Evolutionary conservation across 2,888 invertebrate genomes (phyloP).

Genomic region (Ceramica pisi): DNA sequence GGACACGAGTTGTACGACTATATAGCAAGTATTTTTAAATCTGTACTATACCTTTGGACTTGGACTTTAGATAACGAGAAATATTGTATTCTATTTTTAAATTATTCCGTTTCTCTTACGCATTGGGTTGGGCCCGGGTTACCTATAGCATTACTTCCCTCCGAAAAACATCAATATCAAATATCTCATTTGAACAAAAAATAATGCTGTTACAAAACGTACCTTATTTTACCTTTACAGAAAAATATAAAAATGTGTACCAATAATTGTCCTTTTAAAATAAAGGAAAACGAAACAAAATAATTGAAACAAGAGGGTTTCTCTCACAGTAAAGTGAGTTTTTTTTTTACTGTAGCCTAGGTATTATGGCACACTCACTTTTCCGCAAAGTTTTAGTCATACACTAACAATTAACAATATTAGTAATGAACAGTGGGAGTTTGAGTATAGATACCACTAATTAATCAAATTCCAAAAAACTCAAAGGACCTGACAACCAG

Average conservation of each 20-base stretch:
- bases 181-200: slow-evolving; percentile 1
- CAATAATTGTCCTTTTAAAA: neutral
- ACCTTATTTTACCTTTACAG: no score
- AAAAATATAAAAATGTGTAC: no score
- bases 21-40: neutral
- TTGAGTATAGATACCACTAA: neutral
- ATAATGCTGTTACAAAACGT: neutral
- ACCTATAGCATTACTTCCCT: no score
- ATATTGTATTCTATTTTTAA: no score
- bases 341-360: neutral
- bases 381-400: slow-evolving; percentile 1
- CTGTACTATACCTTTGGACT: no score
- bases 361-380: neutral
- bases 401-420: neutral
- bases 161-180: no score
- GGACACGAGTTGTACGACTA: no score
- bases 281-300: slow-evolving; percentile 1
- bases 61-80: no score
- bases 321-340: no score
- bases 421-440: neutral
- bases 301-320: neutral
- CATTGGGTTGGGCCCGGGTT: no score
- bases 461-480: neutral
- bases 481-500: no score
- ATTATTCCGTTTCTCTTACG: no score